A percentile compares a stretch with the other conserved stretches of the same genome.
These are phyloP conservation scores for Bufo bufo DNA, from an alignment of 2,113 vertebrate species.

Conservation along the genomic window DNA sequence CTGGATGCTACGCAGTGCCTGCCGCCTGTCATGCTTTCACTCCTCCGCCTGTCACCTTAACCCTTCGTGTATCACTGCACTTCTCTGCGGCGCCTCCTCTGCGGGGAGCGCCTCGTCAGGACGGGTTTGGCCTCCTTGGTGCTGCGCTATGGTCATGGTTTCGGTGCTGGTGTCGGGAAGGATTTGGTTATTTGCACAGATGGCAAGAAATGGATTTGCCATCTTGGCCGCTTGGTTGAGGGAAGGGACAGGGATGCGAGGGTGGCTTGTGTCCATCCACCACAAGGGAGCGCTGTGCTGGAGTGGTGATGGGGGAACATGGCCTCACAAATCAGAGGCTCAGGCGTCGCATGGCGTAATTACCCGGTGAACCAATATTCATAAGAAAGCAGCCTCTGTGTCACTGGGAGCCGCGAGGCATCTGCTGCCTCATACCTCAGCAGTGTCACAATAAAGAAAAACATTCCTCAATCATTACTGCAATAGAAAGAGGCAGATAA, in stretches of 20 bases:
- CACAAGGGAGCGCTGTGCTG: background rate
- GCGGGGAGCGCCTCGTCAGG: background rate
- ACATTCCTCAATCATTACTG: too few relatives aligned
- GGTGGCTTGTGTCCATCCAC: too few relatives aligned
- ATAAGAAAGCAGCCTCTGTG: background rate
- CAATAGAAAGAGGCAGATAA: too few relatives aligned
- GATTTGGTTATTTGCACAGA: conserved; percentile 26
- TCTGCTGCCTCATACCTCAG: background rate
- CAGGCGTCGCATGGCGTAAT: background rate
- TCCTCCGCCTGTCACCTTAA: background rate
- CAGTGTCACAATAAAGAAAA: too few relatives aligned
- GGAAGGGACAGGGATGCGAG: background rate
- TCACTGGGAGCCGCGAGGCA: background rate
- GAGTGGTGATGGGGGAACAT: background rate
- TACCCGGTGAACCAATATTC: conserved; percentile 11
- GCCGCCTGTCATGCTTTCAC: background rate
- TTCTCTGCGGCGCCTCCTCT: too few relatives aligned
- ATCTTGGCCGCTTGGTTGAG: background rate
- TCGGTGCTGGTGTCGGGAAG: conserved; percentile 15
- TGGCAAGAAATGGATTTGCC: background rate
- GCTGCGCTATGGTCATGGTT: background rate
- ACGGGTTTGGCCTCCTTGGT: background rate
- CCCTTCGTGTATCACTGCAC: conserved; percentile 3
- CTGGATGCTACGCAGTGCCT: background rate
- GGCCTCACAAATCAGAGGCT: background rate